phyloP scores from a whole-genome alignment of 2,888 invertebrate genomes.

The Protodeltote pygarga region DNA sequence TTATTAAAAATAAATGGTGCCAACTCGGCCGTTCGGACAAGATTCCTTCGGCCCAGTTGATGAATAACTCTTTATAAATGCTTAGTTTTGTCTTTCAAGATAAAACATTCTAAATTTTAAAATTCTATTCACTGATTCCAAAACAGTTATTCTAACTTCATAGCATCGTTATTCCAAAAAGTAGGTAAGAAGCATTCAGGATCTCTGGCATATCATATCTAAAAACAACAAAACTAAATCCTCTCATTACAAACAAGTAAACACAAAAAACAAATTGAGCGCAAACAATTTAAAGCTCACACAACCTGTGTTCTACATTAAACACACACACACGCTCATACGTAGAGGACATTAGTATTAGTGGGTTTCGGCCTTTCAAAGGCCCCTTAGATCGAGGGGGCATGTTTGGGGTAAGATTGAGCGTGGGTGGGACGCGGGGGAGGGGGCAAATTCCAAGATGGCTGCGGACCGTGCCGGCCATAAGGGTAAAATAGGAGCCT shows the following conservation, averaged over 20 bases:
- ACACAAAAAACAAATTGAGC: constrained; percentile 52
- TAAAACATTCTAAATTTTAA: too few species aligned
- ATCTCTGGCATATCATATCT: too few species aligned
- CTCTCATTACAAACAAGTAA: constrained; percentile 25
- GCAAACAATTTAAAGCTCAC: constrained; percentile 58
- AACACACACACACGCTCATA: constrained; percentile 57
- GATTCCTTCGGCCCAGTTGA: too few species aligned
- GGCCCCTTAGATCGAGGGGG: constrained; percentile 84
- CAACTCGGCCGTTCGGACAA: too few species aligned
- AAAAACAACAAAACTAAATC: constrained; percentile 8
- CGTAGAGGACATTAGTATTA: constrained; percentile 85
- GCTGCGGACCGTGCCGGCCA: constrained; percentile 84
- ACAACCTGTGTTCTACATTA: constrained; percentile 53
- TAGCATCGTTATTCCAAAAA: too few species aligned
- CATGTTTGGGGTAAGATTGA: constrained; percentile 83
- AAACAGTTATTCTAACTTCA: too few species aligned
- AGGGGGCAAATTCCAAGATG: constrained; percentile 80
- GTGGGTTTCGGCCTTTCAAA: constrained; percentile 85
- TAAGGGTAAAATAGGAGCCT: constrained; percentile 84
- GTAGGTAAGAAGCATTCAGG: too few species aligned
- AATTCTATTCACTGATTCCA: too few species aligned
- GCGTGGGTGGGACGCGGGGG: constrained; percentile 75
- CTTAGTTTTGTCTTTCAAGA: too few species aligned
- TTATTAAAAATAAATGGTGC: too few species aligned
- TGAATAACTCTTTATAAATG: too few species aligned